phyloP scores from a whole-genome alignment of 2,113 vertebrate species.

The Antigone vipio region DNA sequence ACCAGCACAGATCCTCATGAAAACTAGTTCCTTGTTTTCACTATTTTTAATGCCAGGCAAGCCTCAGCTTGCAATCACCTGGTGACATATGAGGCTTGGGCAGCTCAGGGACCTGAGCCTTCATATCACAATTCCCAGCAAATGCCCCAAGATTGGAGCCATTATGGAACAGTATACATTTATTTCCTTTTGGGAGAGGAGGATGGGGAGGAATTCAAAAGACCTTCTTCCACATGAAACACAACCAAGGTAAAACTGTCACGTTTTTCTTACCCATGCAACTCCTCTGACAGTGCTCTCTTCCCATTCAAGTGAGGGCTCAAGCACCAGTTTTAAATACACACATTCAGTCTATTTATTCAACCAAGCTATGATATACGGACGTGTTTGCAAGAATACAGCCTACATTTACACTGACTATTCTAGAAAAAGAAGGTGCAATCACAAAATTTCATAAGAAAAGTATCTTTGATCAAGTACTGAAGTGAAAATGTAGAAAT shows the following conservation, averaged over 20 bases:
- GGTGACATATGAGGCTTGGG: not conserved
- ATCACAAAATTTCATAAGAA: not conserved
- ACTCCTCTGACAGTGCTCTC: not conserved
- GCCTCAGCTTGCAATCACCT: not conserved
- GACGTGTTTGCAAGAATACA: not conserved
- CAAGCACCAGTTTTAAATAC: not conserved
- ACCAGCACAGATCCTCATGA: not conserved
- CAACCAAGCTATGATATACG: not conserved
- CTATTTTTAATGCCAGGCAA: not conserved
- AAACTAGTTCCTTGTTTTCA: not conserved
- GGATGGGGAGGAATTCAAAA: not conserved
- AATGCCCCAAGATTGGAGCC: not conserved
- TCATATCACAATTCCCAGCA: not conserved
- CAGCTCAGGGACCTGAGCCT: not conserved
- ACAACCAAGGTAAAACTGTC: not conserved
- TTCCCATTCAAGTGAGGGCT: not conserved
- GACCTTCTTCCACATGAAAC: not conserved
- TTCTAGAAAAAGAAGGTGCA: not conserved
- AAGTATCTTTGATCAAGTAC: not conserved
- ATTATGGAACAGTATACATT: accelerated
- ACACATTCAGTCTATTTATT: not conserved
- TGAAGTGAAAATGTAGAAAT: not conserved
- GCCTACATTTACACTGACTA: not conserved
- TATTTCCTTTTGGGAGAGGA: not conserved
- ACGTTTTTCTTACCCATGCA: not conserved